These are phyloP conservation scores for Passerculus sandwichensis DNA, from an alignment of 2,797 vertebrate genomes.

Conservation along the genomic window DNA sequence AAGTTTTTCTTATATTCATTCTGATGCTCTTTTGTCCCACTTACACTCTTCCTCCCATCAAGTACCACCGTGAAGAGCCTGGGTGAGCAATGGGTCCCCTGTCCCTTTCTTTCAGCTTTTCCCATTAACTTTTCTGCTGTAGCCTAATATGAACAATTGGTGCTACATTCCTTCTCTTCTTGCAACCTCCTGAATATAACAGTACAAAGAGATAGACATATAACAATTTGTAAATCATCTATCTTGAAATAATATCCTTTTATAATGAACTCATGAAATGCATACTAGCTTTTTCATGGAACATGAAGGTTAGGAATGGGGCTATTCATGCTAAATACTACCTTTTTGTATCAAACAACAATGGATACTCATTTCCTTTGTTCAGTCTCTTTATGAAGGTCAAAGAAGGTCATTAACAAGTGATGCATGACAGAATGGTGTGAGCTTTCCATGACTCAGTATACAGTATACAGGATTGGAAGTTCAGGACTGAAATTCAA, in stretches of 20 bases:
- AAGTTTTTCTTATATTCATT: not conserved
- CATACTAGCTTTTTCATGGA: not conserved
- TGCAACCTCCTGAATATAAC: not conserved
- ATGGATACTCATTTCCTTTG: not conserved
- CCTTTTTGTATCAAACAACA: not conserved
- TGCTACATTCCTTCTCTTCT: not conserved
- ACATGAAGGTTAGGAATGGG: not conserved
- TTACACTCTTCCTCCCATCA: not conserved
- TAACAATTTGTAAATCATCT: not conserved
- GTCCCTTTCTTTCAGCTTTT: not conserved
- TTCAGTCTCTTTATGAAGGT: not conserved
- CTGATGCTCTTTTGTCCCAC: not conserved
- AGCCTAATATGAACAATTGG: not conserved
- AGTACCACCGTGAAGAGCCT: not conserved
- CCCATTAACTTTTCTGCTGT: not conserved
- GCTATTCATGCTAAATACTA: not conserved
- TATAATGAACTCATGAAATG: not conserved
- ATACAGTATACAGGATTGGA: not conserved
- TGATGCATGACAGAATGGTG: not conserved
- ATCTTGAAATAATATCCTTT: not conserved
- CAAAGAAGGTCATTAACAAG: not conserved
- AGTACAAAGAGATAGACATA: not conserved
- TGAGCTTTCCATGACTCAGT: not conserved
- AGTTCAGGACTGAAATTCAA: constrained; percentile 41
- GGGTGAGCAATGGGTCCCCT: not conserved